phyloP scores from a whole-genome alignment of 2,888 invertebrate species.

The Vanessa cardui region DNA sequence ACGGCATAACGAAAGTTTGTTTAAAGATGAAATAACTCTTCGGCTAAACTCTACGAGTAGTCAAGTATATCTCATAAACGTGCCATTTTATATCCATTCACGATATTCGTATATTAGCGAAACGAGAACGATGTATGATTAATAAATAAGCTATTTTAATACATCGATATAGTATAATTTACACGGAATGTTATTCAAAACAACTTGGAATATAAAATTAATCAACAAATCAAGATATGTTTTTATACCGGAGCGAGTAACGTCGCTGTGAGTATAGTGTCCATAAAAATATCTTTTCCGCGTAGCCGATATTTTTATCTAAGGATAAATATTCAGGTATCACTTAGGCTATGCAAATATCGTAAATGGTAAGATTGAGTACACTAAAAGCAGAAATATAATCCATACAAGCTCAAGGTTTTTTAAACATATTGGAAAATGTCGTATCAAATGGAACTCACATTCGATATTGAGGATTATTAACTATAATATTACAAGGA shows the following conservation, averaged over 20 bases:
- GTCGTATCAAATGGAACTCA: too few relatives aligned
- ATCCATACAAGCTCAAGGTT: neutral
- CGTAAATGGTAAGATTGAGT: neutral
- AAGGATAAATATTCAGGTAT: slow-evolving; percentile 68
- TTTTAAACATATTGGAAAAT: too few relatives aligned
- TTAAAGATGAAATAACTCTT: too few relatives aligned
- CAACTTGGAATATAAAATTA: neutral
- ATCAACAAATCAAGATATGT: neutral
- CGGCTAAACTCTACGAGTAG: neutral
- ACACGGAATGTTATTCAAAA: neutral
- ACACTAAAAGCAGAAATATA: slow-evolving; percentile 4
- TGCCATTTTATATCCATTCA: neutral
- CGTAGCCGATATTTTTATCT: slow-evolving; percentile 61
- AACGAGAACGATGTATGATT: neutral
- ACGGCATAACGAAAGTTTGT: slow-evolving; percentile 6
- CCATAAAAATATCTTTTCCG: slow-evolving; percentile 55
- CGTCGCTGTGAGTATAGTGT: slow-evolving; percentile 54
- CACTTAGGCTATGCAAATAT: slow-evolving; percentile 70
- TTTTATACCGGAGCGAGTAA: slow-evolving; percentile 7
- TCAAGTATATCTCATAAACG: neutral
- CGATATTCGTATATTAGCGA: neutral
- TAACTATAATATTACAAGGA: too few relatives aligned
- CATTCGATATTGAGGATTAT: too few relatives aligned
- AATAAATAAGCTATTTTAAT: neutral
- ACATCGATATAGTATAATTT: too few relatives aligned